Conservation (phyloP, 2,888 invertebrate genomes). For the Troides aeacus region DNA sequence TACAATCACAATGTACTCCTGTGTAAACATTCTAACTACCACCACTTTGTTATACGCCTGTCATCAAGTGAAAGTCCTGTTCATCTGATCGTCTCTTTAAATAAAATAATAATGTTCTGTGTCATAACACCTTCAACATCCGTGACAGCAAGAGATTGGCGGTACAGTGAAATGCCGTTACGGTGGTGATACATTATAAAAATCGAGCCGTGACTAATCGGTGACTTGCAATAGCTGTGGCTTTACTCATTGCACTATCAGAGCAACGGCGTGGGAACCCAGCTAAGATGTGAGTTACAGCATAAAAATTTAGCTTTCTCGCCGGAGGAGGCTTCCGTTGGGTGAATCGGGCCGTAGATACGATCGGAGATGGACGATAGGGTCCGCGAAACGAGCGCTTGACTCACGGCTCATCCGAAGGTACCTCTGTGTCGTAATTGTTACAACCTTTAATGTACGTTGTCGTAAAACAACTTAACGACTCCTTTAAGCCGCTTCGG, state of each 20-base stretch:
- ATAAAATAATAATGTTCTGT: too few relatives aligned
- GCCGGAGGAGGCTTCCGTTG: conserved; percentile 67
- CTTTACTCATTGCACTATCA: conserved; percentile 38
- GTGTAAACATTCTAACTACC: too few relatives aligned
- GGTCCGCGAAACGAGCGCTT: conserved; percentile 55
- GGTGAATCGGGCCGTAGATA: conserved; percentile 55
- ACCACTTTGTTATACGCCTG: too few relatives aligned
- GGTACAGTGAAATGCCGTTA: too few relatives aligned
- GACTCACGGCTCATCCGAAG: conserved; percentile 49
- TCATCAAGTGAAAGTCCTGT: too few relatives aligned
- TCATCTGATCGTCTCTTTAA: too few relatives aligned
- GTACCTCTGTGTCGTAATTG: conserved; percentile 33
- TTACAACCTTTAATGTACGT: conserved; percentile 29
- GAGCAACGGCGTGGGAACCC: conserved; percentile 59
- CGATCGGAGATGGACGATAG: conserved; percentile 65
- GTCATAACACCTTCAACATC: too few relatives aligned
- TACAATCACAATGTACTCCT: too few relatives aligned
- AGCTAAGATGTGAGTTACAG: conserved; percentile 49
- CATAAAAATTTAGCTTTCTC: conserved; percentile 73
- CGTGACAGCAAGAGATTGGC: too few relatives aligned
- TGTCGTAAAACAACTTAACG: conserved; percentile 32
- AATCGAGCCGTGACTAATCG: conserved; percentile 34
- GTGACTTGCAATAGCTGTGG: conserved; percentile 31
- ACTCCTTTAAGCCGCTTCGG: conserved; percentile 31
- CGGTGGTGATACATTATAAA: conserved; percentile 17